Percentiles rank a stretch among this genome's conserved stretches.
Conservation (phyloP, 2,888 invertebrate species). For the Drosophila gaucha region DNA sequence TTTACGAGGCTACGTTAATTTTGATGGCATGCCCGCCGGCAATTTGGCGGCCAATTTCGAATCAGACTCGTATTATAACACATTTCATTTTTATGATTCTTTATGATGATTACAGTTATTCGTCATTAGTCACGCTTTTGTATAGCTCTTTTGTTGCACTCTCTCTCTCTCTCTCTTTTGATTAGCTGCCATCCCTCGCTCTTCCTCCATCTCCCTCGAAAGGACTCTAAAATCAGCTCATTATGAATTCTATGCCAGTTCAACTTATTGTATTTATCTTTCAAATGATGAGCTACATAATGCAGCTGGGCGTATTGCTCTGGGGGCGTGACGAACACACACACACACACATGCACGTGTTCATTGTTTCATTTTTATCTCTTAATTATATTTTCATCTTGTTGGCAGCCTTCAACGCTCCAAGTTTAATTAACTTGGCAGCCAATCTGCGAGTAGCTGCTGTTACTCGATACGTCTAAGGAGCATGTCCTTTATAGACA, state of each 20-base stretch:
- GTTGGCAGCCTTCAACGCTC: conserved; percentile 44
- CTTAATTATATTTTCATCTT: conserved; percentile 75
- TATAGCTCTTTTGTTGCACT: conserved; percentile 4
- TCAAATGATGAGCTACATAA: conserved; percentile 20
- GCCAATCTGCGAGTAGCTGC: conserved; percentile 26
- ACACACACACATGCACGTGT: neutral
- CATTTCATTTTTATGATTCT: conserved; percentile 48
- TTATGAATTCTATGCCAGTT: conserved; percentile 42
- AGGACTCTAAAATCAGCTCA: conserved; percentile 27
- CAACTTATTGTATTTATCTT: conserved; percentile 11
- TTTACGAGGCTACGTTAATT: conserved; percentile 71
- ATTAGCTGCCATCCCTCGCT: no score
- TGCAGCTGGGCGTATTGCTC: conserved; percentile 27
- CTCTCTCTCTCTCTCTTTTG: neutral
- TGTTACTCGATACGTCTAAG: conserved; percentile 16
- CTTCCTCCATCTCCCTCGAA: no score
- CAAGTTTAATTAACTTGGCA: conserved; percentile 74
- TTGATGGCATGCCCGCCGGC: conserved; percentile 59
- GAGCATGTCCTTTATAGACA: conserved; percentile 28
- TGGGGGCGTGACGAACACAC: conserved; percentile 22
- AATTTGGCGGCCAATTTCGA: conserved; percentile 49
- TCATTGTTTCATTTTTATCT: conserved; percentile 72
- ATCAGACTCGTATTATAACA: conserved; percentile 24
- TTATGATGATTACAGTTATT: conserved; percentile 67
- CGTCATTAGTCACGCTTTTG: conserved; percentile 60